Conservation (phyloP, 2,888 invertebrate genomes). For the Diaprepes abbreviatus region DNA sequence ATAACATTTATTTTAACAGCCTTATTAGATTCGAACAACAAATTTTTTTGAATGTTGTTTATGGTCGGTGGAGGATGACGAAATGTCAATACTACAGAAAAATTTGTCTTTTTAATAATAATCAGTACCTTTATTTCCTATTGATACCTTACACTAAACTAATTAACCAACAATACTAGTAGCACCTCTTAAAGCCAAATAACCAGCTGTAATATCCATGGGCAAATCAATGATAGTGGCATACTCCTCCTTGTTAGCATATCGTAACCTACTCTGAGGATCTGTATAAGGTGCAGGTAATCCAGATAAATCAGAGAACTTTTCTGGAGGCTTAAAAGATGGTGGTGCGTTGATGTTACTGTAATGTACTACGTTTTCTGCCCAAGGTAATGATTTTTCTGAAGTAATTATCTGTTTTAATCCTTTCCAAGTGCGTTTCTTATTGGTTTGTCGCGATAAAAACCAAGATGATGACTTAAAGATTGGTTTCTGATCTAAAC, state of each 20-base stretch:
- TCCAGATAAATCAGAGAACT: conserved; percentile 94
- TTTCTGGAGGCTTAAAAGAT: conserved; percentile 90
- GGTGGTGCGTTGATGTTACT: conserved; percentile 92
- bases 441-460: conserved; percentile 72
- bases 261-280: conserved; percentile 90
- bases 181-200: conserved; percentile 87
- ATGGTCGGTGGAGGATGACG: no score
- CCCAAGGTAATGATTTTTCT: conserved; percentile 85
- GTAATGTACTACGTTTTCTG: conserved; percentile 83
- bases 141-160: not conserved
- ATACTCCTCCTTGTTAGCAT: conserved; percentile 90
- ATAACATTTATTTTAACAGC: no score
- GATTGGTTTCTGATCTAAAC: conserved; percentile 59
- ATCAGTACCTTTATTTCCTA: no score
- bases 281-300: conserved; percentile 89
- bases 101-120: no score
- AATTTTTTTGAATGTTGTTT: no score
- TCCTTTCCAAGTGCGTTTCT: conserved; percentile 89
- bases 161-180: conserved; percentile 79
- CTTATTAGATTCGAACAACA: no score
- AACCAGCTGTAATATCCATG: conserved; percentile 93
- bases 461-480: conserved; percentile 67
- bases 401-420: conserved; percentile 89
- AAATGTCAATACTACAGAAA: no score
- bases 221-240: conserved; percentile 87